These are phyloP conservation scores for Sylvietta virens DNA, from an alignment of 2,113 vertebrate genomes.

Conservation along the genomic window DNA sequence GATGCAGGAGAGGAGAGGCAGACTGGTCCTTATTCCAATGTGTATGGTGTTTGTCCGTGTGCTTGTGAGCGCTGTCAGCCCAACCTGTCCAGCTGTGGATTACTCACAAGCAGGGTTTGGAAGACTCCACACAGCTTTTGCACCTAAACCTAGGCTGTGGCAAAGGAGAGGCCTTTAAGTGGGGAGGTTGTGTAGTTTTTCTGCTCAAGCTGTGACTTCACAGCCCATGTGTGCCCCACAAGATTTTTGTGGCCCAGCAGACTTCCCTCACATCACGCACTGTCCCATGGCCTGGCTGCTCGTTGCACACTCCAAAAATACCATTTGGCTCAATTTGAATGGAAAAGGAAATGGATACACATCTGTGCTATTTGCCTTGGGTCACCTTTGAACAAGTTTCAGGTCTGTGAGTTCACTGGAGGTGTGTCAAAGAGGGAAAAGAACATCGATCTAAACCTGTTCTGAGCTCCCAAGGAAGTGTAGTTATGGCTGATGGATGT, in stretches of 20 bases:
- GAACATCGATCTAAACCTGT: not conserved
- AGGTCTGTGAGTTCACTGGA: not conserved
- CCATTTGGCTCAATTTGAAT: not conserved
- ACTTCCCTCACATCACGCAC: accelerated
- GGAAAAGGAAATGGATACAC: not conserved
- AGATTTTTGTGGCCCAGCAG: accelerated
- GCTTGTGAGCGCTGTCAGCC: accelerated
- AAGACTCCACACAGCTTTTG: not conserved
- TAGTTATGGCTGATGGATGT: not conserved
- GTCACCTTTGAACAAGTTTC: not conserved
- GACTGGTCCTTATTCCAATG: not conserved
- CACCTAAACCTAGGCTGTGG: not conserved
- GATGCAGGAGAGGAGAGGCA: not conserved
- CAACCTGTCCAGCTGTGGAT: accelerated
- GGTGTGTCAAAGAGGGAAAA: not conserved
- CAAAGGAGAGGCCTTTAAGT: not conserved
- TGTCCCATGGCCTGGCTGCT: not conserved
- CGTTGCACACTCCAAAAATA: not conserved
- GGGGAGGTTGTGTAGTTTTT: not conserved
- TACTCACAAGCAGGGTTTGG: not conserved
- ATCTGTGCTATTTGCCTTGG: not conserved
- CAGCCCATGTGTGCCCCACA: accelerated
- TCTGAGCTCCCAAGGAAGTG: not conserved
- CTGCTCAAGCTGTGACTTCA: not conserved
- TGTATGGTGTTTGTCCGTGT: not conserved